Percentiles rank a stretch among this genome's conserved stretches.
These are phyloP conservation scores for Tiliacea aurago DNA, from an alignment of 2,888 invertebrate species.

Conservation along the genomic window DNA sequence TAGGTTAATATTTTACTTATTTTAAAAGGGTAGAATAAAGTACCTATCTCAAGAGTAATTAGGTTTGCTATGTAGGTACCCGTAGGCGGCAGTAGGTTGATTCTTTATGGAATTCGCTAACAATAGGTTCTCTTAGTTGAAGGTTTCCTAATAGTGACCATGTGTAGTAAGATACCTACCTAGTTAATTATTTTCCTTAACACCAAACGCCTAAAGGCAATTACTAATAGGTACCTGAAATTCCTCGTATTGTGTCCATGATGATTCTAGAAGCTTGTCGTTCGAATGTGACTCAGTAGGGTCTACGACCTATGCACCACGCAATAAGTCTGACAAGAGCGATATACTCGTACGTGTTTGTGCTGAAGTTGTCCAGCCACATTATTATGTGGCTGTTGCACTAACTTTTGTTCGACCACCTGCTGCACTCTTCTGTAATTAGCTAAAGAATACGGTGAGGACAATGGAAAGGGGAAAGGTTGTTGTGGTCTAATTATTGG, in stretches of 20 bases:
- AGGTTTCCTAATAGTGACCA: too few species aligned
- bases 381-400: slow-evolving; percentile 57
- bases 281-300: slow-evolving; percentile 64
- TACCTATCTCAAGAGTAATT: background rate
- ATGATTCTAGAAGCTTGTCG: slow-evolving; percentile 55
- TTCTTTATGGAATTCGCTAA: slow-evolving; percentile 1
- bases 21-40: background rate
- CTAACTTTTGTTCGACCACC: slow-evolving; percentile 64
- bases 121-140: background rate
- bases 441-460: slow-evolving; percentile 28
- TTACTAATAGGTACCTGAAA: slow-evolving; percentile 39
- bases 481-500: slow-evolving; percentile 44
- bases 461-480: slow-evolving; percentile 59
- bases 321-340: slow-evolving; percentile 58
- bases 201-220: background rate
- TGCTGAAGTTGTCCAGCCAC: slow-evolving; percentile 57
- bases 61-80: background rate
- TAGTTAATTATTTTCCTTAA: background rate
- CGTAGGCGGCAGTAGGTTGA: background rate
- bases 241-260: slow-evolving; percentile 40
- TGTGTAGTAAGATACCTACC: background rate
- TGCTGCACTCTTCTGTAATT: slow-evolving; percentile 64
- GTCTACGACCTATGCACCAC: slow-evolving; percentile 65
- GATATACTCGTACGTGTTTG: slow-evolving; percentile 48
- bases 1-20: background rate